Evolutionary conservation across 2,888 invertebrate genomes (phyloP).

Genomic region (Microctonus aethiopoides): DNA sequence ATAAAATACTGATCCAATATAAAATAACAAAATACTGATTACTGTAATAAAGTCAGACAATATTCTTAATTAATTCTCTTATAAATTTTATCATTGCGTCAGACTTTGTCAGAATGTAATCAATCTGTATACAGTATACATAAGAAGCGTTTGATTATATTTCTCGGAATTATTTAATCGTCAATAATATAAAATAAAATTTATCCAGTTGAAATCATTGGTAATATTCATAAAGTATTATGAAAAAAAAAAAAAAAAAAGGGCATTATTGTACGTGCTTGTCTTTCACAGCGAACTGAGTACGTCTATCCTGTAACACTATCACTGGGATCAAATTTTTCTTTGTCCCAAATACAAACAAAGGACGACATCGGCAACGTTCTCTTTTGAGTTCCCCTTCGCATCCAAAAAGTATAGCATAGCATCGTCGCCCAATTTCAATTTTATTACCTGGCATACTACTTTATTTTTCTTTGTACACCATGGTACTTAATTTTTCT

Average conservation of each 20-base stretch:
- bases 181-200: background rate
- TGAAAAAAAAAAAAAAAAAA: conserved; percentile 6
- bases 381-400: conserved; percentile 32
- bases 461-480: conserved; percentile 6
- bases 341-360: conserved; percentile 52
- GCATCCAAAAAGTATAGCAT: conserved; percentile 11
- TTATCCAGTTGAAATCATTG: background rate
- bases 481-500: background rate
- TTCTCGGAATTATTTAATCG: background rate
- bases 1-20: background rate
- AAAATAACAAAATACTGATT: background rate
- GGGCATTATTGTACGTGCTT: background rate
- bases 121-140: conserved; percentile 7
- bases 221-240: background rate
- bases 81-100: background rate
- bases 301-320: conserved; percentile 42
- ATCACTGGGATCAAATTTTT: conserved; percentile 52
- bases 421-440: background rate
- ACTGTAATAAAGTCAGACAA: background rate
- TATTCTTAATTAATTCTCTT: conserved; percentile 5
- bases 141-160: background rate
- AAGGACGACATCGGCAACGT: conserved; percentile 38
- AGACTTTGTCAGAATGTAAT: conserved; percentile 1
- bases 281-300: conserved; percentile 16
- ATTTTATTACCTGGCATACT: conserved; percentile 27